These are phyloP conservation scores for Pycnomerus fuliginosus DNA, from an alignment of 2,888 invertebrate species.

Conservation along the genomic window DNA sequence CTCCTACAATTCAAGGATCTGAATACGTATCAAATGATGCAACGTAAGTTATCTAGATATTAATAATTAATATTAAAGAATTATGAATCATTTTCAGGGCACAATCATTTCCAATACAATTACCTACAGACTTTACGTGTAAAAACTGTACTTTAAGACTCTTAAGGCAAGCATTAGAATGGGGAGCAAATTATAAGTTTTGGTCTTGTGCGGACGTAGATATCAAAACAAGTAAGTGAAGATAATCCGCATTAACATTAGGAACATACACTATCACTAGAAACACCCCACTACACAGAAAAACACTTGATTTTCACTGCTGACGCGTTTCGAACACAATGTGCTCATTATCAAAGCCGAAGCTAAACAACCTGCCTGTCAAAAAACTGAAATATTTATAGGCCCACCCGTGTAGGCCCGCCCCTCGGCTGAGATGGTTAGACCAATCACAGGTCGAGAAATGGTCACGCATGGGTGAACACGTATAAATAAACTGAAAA, in stretches of 20 bases:
- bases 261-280: background rate
- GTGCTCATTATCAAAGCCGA: too few species aligned
- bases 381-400: too few species aligned
- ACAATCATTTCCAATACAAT: slow-evolving; percentile 74
- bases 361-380: too few species aligned
- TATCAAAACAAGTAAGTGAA: slow-evolving; percentile 62
- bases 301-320: too few species aligned
- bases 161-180: slow-evolving; percentile 87
- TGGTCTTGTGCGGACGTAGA: slow-evolving; percentile 97
- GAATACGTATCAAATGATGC: slow-evolving; percentile 81
- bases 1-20: slow-evolving; percentile 76
- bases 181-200: slow-evolving; percentile 80
- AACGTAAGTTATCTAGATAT: slow-evolving; percentile 66
- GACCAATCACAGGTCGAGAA: too few species aligned
- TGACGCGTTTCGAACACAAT: too few species aligned
- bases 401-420: too few species aligned
- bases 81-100: slow-evolving; percentile 61
- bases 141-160: slow-evolving; percentile 87
- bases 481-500: too few species aligned
- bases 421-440: too few species aligned
- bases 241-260: background rate
- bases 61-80: background rate
- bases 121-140: slow-evolving; percentile 83
- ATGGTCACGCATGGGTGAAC: too few species aligned
- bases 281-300: too few species aligned